Evolutionary conservation across 2,113 vertebrate genomes (phyloP).

Genomic region (Cheirogaleus medius): DNA sequence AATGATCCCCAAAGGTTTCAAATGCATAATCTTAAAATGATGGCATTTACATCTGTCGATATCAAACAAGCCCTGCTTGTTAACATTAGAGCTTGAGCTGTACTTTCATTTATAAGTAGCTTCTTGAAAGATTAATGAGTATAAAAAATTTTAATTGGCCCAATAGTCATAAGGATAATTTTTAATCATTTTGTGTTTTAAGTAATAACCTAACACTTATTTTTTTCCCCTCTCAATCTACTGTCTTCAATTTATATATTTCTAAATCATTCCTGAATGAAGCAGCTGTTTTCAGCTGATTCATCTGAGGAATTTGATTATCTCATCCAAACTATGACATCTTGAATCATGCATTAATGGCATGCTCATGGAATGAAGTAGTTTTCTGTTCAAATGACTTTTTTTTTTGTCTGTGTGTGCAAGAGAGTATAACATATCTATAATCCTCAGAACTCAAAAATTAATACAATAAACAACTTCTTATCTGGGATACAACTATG

Average conservation of each 20-base stretch:
- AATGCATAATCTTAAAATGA: slow-evolving; percentile 52
- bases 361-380: slow-evolving; percentile 70
- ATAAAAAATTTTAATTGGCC: not conserved
- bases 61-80: not conserved
- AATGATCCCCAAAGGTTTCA: slow-evolving; percentile 37
- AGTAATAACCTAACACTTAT: not conserved
- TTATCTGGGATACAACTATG: not conserved
- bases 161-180: not conserved
- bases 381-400: slow-evolving; percentile 71
- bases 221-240: not conserved
- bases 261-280: slow-evolving; percentile 62
- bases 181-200: slow-evolving; percentile 33
- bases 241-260: slow-evolving; percentile 51
- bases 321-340: slow-evolving; percentile 72
- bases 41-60: not conserved
- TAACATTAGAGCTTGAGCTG: not conserved
- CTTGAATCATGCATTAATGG: slow-evolving; percentile 70
- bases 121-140: slow-evolving; percentile 43
- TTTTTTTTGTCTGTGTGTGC: not conserved
- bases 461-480: not conserved
- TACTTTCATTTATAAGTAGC: not conserved
- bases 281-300: slow-evolving; percentile 57
- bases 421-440: slow-evolving; percentile 17
- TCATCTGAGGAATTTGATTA: slow-evolving; percentile 74
- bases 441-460: slow-evolving; percentile 48